These are phyloP conservation scores for Pomacea maculata DNA, from an alignment of 1,140 invertebrate genomes.

Conservation along the genomic window DNA sequence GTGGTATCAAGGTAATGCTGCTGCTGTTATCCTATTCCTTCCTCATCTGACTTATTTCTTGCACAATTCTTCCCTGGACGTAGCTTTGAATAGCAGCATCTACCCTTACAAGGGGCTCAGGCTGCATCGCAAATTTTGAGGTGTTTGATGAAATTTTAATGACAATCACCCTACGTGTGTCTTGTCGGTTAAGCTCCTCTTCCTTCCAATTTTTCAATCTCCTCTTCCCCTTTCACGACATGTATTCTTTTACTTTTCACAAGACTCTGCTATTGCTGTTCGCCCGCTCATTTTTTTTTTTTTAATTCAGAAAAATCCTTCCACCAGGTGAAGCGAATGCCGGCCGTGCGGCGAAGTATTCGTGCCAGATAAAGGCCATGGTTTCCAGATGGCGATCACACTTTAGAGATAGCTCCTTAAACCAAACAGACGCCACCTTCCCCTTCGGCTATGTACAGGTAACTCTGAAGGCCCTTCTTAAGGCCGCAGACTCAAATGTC, in stretches of 20 bases:
- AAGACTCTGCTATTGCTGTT: background rate
- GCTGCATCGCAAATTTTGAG: too few species aligned
- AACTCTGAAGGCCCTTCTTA: background rate
- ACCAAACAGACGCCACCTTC: constrained; percentile 29
- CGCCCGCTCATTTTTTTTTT: background rate
- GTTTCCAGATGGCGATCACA: constrained; percentile 32
- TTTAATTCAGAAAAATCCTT: background rate
- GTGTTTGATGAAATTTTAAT: too few species aligned
- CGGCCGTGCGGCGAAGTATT: constrained; percentile 21
- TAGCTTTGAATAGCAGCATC: too few species aligned
- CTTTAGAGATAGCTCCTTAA: constrained; percentile 21
- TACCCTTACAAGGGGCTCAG: too few species aligned
- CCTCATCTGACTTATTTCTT: too few species aligned
- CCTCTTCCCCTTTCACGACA: too few species aligned
- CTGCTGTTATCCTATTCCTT: too few species aligned
- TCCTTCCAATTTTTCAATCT: too few species aligned
- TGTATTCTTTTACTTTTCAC: background rate
- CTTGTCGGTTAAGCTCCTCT: too few species aligned
- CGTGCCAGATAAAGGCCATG: constrained; percentile 38
- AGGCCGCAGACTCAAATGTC: too few species aligned
- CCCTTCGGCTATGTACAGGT: constrained; percentile 50
- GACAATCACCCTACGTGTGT: too few species aligned
- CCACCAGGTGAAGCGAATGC: constrained; percentile 40
- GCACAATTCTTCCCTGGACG: too few species aligned
- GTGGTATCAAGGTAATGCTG: constrained; percentile 55